Conservation (phyloP, 2,888 invertebrate genomes). For the Branchinecta sandiegonensis region DNA sequence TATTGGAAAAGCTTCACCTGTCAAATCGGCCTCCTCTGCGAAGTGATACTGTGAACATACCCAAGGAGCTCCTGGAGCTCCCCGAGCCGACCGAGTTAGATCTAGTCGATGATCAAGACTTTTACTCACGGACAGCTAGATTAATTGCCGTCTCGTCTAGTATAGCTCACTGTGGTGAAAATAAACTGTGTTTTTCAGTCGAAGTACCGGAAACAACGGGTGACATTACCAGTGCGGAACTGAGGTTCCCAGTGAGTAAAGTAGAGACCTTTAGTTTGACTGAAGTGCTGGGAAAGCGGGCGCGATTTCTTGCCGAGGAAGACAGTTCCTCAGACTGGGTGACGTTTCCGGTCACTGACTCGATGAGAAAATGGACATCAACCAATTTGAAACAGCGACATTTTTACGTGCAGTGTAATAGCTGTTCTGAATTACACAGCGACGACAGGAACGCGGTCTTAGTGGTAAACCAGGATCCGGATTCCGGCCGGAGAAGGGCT, state of each 20-base stretch:
- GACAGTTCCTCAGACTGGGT: neutral
- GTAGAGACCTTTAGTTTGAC: neutral
- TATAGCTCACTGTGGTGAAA: neutral
- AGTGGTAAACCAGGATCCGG: slow-evolving; percentile 1
- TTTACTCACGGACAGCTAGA: neutral
- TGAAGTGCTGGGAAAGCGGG: neutral
- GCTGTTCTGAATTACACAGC: neutral
- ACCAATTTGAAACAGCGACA: slow-evolving; percentile 1
- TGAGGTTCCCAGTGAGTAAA: neutral
- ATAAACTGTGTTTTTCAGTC: neutral
- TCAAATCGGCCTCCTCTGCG: neutral
- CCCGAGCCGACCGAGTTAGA: neutral
- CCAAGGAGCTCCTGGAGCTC: neutral
- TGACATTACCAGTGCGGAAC: slow-evolving; percentile 1
- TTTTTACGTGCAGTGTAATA: neutral
- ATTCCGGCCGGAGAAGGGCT: neutral
- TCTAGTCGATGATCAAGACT: neutral
- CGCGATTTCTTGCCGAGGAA: slow-evolving; percentile 3
- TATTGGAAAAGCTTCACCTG: neutral
- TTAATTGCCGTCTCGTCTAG: neutral
- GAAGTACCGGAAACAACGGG: neutral
- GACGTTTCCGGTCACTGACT: neutral
- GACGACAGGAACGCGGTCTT: neutral
- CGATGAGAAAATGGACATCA: slow-evolving; percentile 10
- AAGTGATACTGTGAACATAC: neutral